Conservation (phyloP, 2,888 invertebrate genomes). For the Deilephila porcellus region DNA sequence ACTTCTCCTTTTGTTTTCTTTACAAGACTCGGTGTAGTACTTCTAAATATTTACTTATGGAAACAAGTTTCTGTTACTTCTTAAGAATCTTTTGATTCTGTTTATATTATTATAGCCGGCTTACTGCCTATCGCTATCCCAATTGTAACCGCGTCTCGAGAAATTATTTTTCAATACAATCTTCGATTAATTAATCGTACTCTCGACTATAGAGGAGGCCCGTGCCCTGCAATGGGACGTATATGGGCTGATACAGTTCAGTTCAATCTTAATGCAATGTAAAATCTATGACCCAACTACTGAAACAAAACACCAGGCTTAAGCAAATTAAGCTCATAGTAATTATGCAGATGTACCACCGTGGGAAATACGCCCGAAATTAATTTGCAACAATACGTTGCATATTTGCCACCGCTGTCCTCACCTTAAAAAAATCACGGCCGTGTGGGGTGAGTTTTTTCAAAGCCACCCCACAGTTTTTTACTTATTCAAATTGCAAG, state of each 20-base stretch:
- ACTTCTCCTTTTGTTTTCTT: too few species aligned
- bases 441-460: conserved; percentile 64
- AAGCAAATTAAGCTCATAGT: background rate
- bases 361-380: conserved; percentile 76
- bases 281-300: background rate
- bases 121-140: too few species aligned
- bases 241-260: background rate
- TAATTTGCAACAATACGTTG: conserved; percentile 73
- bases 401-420: conserved; percentile 65
- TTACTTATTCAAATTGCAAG: conserved; percentile 78
- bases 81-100: too few species aligned
- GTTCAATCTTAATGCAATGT: background rate
- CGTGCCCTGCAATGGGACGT: too few species aligned
- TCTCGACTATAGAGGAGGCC: too few species aligned
- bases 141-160: too few species aligned
- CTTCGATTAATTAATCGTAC: too few species aligned
- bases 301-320: background rate
- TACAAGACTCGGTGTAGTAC: too few species aligned
- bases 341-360: conserved; percentile 41
- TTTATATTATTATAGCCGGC: too few species aligned
- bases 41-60: too few species aligned
- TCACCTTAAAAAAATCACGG: conserved; percentile 73
- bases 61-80: too few species aligned
- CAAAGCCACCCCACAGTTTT: conserved; percentile 71
- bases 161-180: too few species aligned